phyloP scores from a whole-genome alignment of 2,113 vertebrate species.

The Dinomys branickii region DNA sequence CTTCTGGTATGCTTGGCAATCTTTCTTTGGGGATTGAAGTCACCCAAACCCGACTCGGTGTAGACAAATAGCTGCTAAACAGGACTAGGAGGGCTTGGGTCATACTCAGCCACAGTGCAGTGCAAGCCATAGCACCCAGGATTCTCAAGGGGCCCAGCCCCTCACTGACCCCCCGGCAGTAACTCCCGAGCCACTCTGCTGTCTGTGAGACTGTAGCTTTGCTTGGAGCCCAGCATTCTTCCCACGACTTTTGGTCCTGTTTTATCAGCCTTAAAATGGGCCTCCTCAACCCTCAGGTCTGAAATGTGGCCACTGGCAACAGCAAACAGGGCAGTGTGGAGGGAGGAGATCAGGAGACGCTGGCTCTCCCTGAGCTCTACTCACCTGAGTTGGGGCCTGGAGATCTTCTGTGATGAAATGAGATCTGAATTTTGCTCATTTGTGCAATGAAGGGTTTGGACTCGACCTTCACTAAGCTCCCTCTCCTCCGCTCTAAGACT shows the following conservation, averaged over 20 bases:
- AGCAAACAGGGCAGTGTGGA: accelerated
- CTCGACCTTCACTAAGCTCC: background rate
- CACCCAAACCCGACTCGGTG: background rate
- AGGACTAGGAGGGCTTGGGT: background rate
- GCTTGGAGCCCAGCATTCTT: background rate
- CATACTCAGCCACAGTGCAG: background rate
- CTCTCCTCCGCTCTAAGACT: background rate
- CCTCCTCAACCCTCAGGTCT: background rate
- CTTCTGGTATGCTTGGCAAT: background rate
- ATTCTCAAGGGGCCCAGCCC: background rate
- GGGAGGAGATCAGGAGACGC: background rate
- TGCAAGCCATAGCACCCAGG: background rate
- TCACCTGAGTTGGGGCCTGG: background rate
- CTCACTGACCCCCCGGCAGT: background rate
- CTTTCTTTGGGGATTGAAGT: background rate
- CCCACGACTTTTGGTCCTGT: background rate
- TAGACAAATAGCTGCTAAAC: background rate
- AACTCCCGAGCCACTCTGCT: background rate
- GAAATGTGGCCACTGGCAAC: background rate
- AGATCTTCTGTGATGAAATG: background rate
- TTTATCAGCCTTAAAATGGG: background rate
- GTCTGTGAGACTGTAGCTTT: background rate
- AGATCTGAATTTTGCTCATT: constrained; percentile 2
- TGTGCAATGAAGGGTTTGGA: constrained; percentile 7
- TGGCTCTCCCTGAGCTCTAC: background rate